Evolutionary conservation across 2,113 vertebrate species (phyloP).

Genomic region (Manacus vitellinus): DNA sequence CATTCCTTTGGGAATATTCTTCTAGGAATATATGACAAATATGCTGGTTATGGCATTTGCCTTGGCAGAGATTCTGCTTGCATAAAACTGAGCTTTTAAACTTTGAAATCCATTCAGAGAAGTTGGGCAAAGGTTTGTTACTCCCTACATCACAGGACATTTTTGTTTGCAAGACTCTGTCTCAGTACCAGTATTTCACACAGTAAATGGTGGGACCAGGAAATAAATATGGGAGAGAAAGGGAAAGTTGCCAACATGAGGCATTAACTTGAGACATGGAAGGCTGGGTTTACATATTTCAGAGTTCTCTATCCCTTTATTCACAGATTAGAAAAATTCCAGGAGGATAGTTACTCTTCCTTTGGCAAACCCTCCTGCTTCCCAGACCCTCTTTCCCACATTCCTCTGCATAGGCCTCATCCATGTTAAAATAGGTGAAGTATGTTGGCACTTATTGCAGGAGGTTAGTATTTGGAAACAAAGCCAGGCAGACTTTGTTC

Average conservation of each 20-base stretch:
- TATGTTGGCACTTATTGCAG: neutral
- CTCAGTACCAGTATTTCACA: neutral
- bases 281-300: neutral
- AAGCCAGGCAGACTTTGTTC: constrained; percentile 19
- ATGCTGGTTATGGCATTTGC: neutral
- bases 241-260: neutral
- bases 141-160: neutral
- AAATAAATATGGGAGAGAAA: constrained; percentile 8
- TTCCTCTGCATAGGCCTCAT: neutral
- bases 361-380: neutral
- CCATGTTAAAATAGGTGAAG: neutral
- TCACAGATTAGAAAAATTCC: neutral
- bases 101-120: neutral
- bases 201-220: neutral
- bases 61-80: neutral
- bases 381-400: neutral
- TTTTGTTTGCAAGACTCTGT: neutral
- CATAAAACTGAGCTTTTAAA: neutral
- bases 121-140: neutral
- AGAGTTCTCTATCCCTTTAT: neutral
- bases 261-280: neutral
- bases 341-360: neutral
- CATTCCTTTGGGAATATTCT: neutral
- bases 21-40: neutral
- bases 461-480: constrained; percentile 28